A percentile compares a stretch with the other conserved stretches of the same genome.
Conservation (phyloP, 2,888 invertebrate genomes). For the Tanytarsus gracilentus region DNA sequence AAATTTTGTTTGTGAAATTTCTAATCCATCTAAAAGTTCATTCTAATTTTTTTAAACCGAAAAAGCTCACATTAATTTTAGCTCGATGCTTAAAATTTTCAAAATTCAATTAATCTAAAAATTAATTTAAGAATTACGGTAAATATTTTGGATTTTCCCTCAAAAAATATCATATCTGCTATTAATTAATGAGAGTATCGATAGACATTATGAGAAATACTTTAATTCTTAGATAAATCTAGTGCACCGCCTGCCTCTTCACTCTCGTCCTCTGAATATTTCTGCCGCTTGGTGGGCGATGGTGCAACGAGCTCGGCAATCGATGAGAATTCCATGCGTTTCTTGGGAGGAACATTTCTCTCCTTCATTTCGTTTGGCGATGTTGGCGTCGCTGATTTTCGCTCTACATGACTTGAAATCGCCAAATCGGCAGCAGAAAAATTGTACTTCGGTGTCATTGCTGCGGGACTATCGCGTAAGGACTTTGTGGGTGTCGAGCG, state of each 20-base stretch:
- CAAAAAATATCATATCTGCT: too few species aligned
- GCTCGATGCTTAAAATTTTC: too few species aligned
- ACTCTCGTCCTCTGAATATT: constrained; percentile 43
- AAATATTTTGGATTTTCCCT: too few species aligned
- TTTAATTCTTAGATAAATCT: constrained; percentile 26
- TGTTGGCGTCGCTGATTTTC: constrained; percentile 39
- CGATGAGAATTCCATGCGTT: constrained; percentile 44
- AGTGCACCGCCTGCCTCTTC: constrained; percentile 19
- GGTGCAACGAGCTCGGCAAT: constrained; percentile 46
- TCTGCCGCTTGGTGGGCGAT: constrained; percentile 51
- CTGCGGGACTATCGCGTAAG: constrained; percentile 19
- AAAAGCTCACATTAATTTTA: too few species aligned
- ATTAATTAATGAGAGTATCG: too few species aligned
- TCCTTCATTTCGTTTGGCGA: constrained; percentile 41
- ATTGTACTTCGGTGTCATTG: constrained; percentile 38
- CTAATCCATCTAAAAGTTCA: too few species aligned
- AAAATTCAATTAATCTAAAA: too few species aligned
- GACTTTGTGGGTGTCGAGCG: constrained; percentile 23
- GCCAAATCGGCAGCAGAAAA: constrained; percentile 44
- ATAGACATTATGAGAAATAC: not conserved
- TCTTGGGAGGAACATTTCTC: constrained; percentile 37
- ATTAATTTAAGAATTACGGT: too few species aligned
- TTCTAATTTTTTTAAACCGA: too few species aligned
- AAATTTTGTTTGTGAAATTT: too few species aligned
- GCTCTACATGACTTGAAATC: constrained; percentile 40